Conservation (phyloP, 2,888 invertebrate species). For the Dasypolia templi region DNA sequence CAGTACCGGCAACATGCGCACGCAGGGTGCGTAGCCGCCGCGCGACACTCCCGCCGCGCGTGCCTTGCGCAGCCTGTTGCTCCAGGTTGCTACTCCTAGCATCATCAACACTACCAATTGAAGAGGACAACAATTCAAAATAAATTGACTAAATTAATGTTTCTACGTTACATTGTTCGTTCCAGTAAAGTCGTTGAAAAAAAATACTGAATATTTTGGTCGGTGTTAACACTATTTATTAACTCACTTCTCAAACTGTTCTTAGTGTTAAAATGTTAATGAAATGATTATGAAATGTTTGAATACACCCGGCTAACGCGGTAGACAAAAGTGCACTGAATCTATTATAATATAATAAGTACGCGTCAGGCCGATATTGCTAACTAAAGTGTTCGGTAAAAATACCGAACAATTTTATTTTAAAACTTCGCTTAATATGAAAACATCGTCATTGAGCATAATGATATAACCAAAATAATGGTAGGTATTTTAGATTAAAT, state of each 20-base stretch:
- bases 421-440: background rate
- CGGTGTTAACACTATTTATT: too few relatives aligned
- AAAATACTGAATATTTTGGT: background rate
- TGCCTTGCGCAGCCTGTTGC: background rate
- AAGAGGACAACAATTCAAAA: background rate
- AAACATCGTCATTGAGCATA: background rate
- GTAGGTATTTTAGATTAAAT: background rate
- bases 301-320: too few relatives aligned
- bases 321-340: too few relatives aligned
- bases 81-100: background rate
- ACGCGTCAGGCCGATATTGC: too few relatives aligned
- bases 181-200: background rate
- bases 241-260: too few relatives aligned
- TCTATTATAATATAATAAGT: too few relatives aligned
- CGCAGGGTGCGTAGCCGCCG: background rate
- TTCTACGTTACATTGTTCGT: background rate
- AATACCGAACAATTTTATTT: background rate
- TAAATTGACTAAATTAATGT: background rate
- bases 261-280: too few relatives aligned
- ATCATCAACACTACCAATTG: background rate
- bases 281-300: too few relatives aligned
- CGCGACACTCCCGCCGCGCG: background rate
- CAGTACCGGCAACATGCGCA: constrained; percentile 16
- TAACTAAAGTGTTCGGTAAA: too few relatives aligned
- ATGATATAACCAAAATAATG: too few relatives aligned